Conservation (phyloP, 2,113 vertebrate species). For the Spermophilus dauricus region DNA sequence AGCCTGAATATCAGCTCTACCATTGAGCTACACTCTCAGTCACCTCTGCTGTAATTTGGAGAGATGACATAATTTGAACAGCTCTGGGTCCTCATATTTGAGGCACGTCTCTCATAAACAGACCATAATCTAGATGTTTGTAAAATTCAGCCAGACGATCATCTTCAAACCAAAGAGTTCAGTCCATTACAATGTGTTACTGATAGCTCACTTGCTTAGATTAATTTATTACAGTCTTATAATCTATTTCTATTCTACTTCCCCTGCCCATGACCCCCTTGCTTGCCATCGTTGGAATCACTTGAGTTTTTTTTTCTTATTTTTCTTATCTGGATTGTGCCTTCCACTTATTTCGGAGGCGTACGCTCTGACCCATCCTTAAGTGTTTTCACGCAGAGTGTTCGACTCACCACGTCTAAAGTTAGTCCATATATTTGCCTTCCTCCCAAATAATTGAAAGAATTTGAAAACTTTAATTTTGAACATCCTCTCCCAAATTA, state of each 20-base stretch:
- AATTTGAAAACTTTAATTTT: slow-evolving; percentile 44
- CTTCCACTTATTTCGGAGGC: not conserved
- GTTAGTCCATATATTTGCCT: not conserved
- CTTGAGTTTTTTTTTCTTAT: not conserved
- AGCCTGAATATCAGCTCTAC: too few species aligned
- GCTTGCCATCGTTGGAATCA: not conserved
- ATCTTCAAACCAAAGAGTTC: not conserved
- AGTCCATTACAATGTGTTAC: not conserved
- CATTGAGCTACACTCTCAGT: not conserved
- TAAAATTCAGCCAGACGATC: not conserved
- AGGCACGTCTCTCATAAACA: not conserved
- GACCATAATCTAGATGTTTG: not conserved
- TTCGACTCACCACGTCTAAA: not conserved
- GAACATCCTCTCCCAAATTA: slow-evolving; percentile 47
- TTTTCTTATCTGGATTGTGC: not conserved
- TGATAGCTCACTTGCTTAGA: not conserved
- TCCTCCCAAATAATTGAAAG: slow-evolving; percentile 37
- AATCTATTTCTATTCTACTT: not conserved
- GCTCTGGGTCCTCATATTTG: not conserved
- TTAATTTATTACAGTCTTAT: not conserved
- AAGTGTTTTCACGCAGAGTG: not conserved
- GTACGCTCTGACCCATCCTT: too few species aligned
- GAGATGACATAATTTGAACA: not conserved
- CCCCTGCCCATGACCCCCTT: not conserved
- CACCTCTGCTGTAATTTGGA: not conserved